phyloP scores from a whole-genome alignment of 1,140 invertebrate genomes.

The Leptinotarsa defecta region DNA sequence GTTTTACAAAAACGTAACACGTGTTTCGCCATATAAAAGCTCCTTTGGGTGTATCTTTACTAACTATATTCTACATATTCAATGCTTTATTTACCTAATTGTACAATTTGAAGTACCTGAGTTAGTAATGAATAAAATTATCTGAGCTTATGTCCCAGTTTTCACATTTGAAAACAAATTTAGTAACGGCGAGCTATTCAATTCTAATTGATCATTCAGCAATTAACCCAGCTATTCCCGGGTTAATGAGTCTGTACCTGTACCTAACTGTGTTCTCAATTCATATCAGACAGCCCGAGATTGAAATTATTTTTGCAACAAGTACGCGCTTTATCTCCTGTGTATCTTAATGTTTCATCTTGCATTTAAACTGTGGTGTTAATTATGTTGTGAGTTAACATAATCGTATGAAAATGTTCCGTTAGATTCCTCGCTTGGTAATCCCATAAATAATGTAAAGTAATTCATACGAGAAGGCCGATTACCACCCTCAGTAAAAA shows the following conservation, averaged over 20 bases:
- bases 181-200: too few species aligned
- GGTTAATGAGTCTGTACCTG: neutral
- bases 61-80: too few species aligned
- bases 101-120: too few species aligned
- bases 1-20: too few species aligned
- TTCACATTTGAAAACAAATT: too few species aligned
- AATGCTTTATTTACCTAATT: too few species aligned
- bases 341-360: slow-evolving; percentile 3
- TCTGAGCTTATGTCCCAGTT: too few species aligned
- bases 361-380: slow-evolving; percentile 3
- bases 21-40: too few species aligned
- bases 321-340: neutral
- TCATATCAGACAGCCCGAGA: neutral
- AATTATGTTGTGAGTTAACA: slow-evolving; percentile 6
- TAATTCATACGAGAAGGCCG: neutral
- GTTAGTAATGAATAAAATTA: too few species aligned
- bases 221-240: neutral
- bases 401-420: neutral
- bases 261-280: neutral
- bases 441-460: neutral
- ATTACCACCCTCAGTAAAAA: too few species aligned
- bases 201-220: too few species aligned
- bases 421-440: neutral
- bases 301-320: neutral
- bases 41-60: too few species aligned